Conservation (phyloP, 2,888 invertebrate genomes). For the Scaptomyza cyrtandrae region DNA sequence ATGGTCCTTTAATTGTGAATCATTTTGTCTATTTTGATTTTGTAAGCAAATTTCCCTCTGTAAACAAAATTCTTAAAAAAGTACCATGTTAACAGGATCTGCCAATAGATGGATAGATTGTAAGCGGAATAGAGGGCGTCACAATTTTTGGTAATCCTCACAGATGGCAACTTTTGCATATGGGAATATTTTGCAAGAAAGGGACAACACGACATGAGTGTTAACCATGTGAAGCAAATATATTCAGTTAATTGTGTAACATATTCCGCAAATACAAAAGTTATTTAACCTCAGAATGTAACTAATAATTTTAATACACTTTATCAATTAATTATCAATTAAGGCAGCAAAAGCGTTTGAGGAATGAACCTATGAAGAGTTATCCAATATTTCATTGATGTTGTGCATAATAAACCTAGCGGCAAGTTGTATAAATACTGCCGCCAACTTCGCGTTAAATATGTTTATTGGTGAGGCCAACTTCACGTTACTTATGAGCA, state of each 20-base stretch:
- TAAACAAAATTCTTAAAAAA: slow-evolving; percentile 1
- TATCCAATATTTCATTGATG: no score
- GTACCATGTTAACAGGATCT: not conserved
- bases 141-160: not conserved
- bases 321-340: no score
- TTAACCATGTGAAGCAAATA: not conserved
- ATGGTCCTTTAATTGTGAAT: not conserved
- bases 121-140: slow-evolving; percentile 22
- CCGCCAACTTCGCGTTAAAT: not conserved
- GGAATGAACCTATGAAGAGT: no score
- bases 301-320: no score
- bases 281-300: no score
- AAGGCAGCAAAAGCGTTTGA: no score
- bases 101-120: not conserved
- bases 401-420: no score
- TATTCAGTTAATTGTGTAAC: not conserved
- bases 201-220: not conserved
- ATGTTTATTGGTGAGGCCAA: not conserved
- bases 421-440: not conserved
- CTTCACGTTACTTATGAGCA: not conserved
- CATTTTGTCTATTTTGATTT: no score
- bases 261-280: no score
- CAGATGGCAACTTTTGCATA: slow-evolving; percentile 4
- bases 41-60: not conserved
- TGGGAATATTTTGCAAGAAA: not conserved